Evolutionary conservation across 2,113 vertebrate genomes (phyloP), one percentile per base, ranked within the genome.

Genomic region (Sturnus vulgaris): DNA sequence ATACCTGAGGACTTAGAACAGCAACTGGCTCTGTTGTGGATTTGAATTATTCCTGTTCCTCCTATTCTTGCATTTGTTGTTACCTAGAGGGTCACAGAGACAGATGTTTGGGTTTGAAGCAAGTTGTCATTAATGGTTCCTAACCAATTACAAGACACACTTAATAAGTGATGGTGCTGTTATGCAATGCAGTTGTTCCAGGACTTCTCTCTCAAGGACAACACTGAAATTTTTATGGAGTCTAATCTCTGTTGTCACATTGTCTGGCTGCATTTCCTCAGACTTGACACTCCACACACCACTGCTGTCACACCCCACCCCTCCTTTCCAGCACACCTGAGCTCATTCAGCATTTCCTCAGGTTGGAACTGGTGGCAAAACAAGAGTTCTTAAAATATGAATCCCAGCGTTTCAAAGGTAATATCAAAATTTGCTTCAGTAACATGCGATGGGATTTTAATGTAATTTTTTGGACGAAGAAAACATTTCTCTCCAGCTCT

Each of bases 381-480:
- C 21, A 66, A 59, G 9, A 31, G 44, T 75, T 66, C 55, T 21
- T 23, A 73, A 86, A 78, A 66, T 40, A 52, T 1, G 11, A 78
- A 56, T 47, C 35, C 33, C 10, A 12, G 0, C 6, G 10, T 21
- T 37, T 39, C 24, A 63, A 82, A 84, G 28, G 22, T 28, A n/a
- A 47, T 33, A 59, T 10, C 47, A 64, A 71, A 79, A 37, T 70
- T 90, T 86, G 19, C 3, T 55, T 9, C 44, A 56, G 25, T 33
- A 63, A 61, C 2, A 6, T 42, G 46, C 11, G 30, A 31, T 4
- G 19, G 16, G 47, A 47, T 28, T 66, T 71, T 17, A 75, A 55
- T 3, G 18, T 7, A 3, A 16, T 20, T 6, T 82, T 5, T 75
- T 35, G 0, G 2, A 4, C 12, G 4, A n/a, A 49, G 12, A 25